Evolutionary conservation across 2,113 vertebrate species (phyloP), one percentile per base, ranked within the genome.

Genomic region (Sebastes schlegelii): DNA sequence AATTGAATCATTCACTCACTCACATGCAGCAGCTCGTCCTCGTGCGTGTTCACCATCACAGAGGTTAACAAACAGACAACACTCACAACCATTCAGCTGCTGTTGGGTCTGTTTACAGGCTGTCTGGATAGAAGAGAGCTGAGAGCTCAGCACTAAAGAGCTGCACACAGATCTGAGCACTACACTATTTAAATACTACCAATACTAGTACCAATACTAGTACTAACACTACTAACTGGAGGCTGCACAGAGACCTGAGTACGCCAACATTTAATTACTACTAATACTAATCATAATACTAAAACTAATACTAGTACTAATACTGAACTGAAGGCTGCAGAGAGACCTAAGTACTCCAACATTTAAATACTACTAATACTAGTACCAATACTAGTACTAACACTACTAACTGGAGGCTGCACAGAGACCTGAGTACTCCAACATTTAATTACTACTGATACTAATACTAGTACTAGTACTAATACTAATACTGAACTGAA

Each of bases 1-100:
- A 94, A 94, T 95, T 88, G 84, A 93, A 95, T 95, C 92, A 95
- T 91, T 77, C 81, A 80, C 90, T 89, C 80, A 82, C 82, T 90
- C 6, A 74, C 75, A 34, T 34, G 34, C 34, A 34, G 34, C 34
- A 51, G 83, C 55, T 23, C 74, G 12, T 58, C 49, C 55, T 60
- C 69, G 71, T 46, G 74, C 79, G 77, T 57, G 57, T n/a, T 72
- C 72, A 34, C 34, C 34, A 40, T 40, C 60, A 14, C 67, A 5
- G 21, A 57, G 61, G 46, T 21, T 48, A 49, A 34, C 78, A 65
- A 74, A 85, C 4, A 70, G 67, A 17, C 7, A 12, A 34, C 80
- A 69, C 80, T 60, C 78, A 16, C 84, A 17, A 51, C 26, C 81
- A 74, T 78, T 67, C 75, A 71, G 77, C 69, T 61, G 40, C 76